These are phyloP conservation scores for Hydrolagus colliei DNA, from an alignment of 2,797 vertebrate genomes.

Conservation along the genomic window DNA sequence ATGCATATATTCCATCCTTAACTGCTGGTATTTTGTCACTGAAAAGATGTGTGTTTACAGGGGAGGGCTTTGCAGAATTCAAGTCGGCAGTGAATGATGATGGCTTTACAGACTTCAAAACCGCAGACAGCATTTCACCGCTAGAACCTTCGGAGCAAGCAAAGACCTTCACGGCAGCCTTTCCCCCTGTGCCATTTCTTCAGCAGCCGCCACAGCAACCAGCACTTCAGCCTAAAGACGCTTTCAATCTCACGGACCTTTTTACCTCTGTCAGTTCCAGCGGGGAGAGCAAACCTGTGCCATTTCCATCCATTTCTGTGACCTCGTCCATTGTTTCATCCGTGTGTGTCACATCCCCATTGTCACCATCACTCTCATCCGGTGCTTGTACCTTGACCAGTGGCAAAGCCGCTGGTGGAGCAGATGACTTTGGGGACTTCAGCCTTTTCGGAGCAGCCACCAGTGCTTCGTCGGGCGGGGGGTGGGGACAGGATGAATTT, in stretches of 20 bases:
- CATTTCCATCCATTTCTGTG: conserved; percentile 57
- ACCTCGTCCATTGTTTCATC: conserved; percentile 61
- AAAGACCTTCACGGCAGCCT: conserved; percentile 73
- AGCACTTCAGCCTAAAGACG: conserved; percentile 67
- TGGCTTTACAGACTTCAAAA: conserved; percentile 97
- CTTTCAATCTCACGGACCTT: conserved; percentile 82
- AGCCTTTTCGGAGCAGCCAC: conserved; percentile 75
- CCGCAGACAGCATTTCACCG: conserved; percentile 86
- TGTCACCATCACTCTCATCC: conserved; percentile 33
- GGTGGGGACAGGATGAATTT: conserved; percentile 79
- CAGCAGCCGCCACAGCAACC: conserved; percentile 60
- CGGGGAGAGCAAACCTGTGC: conserved; percentile 58
- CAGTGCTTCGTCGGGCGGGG: conserved; percentile 46
- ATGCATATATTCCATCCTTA: conserved; percentile 13
- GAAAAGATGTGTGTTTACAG: conserved; percentile 51
- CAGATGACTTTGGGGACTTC: conserved; percentile 89
- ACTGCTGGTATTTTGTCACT: conserved; percentile 29
- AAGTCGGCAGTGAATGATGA: conserved; percentile 77
- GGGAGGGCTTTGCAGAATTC: conserved; percentile 89
- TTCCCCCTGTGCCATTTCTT: conserved; percentile 65
- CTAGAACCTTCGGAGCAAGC: conserved; percentile 79
- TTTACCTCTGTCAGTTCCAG: conserved; percentile 62
- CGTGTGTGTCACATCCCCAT: conserved; percentile 38
- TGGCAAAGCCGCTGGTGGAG: conserved; percentile 56
- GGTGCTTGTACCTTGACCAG: conserved; percentile 46